Base-by-base conservation (phyloP, 2,113 vertebrate genomes). In the Nesoenas mayeri region DNA sequence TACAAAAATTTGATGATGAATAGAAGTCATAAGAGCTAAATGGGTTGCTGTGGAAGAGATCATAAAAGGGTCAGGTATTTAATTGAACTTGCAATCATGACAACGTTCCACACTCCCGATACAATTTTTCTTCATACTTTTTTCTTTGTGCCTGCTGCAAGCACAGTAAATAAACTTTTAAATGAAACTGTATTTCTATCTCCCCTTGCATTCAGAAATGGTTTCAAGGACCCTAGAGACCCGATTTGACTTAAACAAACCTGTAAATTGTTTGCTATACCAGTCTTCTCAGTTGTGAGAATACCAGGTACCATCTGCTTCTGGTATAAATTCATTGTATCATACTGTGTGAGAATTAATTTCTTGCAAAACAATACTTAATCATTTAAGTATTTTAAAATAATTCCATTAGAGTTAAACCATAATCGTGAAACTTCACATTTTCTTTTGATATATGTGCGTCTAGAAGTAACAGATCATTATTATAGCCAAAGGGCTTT, bases 281-380 rank as follows among this genome's bases (percentile, higher is more conserved):
- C 8, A 58, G 11, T 67, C 31, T 77, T 87, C 28, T 91, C 24
- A 54, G 14, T 32, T 61, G 20, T 89, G 50, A 82, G 44, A 93
- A 54, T 90, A 66, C 9, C 64, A 53, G 47, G 29, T 77, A 62
- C 62, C 67, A 79, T 91, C 85, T 95, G 51, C 36, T 25, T 85
- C 79, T 58, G 36, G 66, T 88, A 72, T 90, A 80, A 92, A 81
- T 70, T 77, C 17, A 14, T 47, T 80, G 18, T 67, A 36, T 85
- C 72, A 36, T 51, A 44, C 42, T 75, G 16, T 70, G 79, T 80
- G 64, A 77, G 70, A 92, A 88, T 47, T 79, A 36, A 24, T 51
- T 7, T 73, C 84, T 77, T 92, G 18, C 17, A 62, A 90, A 95
- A 83, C 65, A 69, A 70, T 84, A 78, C 73, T 91, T 93, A 89